phyloP scores from a whole-genome alignment of 92 coral and sea anemone species.

The Hydrozoanthus gracilis region DNA sequence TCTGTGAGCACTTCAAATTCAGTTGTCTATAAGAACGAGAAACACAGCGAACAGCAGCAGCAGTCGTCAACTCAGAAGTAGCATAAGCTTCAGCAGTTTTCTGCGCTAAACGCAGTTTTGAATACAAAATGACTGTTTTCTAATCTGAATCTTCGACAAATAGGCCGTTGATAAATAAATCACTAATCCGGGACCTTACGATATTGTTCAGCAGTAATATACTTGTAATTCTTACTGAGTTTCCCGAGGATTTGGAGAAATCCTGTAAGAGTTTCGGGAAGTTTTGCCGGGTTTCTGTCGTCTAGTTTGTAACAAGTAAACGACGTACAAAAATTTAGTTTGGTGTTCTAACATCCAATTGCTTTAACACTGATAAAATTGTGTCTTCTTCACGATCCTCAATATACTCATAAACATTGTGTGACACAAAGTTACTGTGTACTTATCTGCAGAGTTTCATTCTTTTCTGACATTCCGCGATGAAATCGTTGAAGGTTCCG shows the following conservation, averaged over 20 bases:
- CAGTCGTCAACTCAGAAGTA: constrained; percentile 20
- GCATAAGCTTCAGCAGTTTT: constrained; percentile 33
- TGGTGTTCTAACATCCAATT: neutral
- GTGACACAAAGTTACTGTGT: constrained; percentile 5
- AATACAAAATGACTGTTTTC: constrained; percentile 35
- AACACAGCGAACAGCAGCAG: neutral
- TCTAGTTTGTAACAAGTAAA: constrained; percentile 2
- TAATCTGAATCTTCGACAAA: constrained; percentile 40
- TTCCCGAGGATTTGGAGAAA: constrained; percentile 37
- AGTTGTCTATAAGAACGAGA: neutral
- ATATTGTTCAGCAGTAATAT: constrained; percentile 29
- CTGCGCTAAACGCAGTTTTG: constrained; percentile 38
- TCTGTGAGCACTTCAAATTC: neutral
- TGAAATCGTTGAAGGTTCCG: constrained; percentile 49
- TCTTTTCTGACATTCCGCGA: constrained; percentile 36
- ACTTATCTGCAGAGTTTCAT: constrained; percentile 55
- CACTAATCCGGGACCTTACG: constrained; percentile 20
- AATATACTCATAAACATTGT: neutral
- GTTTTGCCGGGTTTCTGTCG: constrained; percentile 36
- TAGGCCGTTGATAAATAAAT: constrained; percentile 30
- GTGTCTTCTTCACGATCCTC: neutral
- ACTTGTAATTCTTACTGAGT: constrained; percentile 34
- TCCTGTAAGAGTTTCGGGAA: constrained; percentile 22
- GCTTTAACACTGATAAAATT: neutral
- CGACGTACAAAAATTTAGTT: neutral